Percentiles rank a stretch among this genome's conserved stretches.
Conservation (phyloP, 37 sponge, comb jelly and placozoan species). For the Aplysina aerophoba region DNA sequence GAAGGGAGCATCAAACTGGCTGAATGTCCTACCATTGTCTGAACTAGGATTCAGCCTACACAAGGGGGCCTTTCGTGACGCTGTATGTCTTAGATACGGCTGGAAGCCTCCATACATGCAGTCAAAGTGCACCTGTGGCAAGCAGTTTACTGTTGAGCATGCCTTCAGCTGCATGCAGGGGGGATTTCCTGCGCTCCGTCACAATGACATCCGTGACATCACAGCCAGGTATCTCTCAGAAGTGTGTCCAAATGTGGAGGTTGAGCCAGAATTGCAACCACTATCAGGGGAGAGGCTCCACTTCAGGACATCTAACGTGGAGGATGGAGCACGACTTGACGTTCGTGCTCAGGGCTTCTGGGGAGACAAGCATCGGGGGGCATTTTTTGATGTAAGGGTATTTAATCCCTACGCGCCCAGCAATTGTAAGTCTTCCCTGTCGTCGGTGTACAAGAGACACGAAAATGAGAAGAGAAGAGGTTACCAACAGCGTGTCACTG, state of each 20-base stretch:
- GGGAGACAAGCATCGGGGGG: not conserved
- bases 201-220: slow-evolving; percentile 12
- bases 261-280: slow-evolving; percentile 9
- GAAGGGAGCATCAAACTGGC: slow-evolving; percentile 14
- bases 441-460: not conserved
- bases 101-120: not conserved
- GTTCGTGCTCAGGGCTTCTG: not conserved
- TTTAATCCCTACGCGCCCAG: slow-evolving; percentile 10
- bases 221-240: slow-evolving; percentile 11
- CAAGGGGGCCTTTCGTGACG: no score
- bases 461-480: slow-evolving; percentile 1
- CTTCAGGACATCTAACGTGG: not conserved
- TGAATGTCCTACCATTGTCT: not conserved
- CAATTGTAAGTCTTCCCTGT: not conserved
- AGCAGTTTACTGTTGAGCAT: not conserved
- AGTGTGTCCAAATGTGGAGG: slow-evolving; percentile 12
- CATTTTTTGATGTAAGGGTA: slow-evolving; percentile 24
- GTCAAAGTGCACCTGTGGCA: slow-evolving; percentile 1
- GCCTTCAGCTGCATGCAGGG: slow-evolving; percentile 18
- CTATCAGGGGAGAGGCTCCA: slow-evolving; percentile 7
- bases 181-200: not conserved
- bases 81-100: slow-evolving; percentile 24
- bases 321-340: not conserved
- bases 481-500: not conserved
- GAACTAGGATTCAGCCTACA: not conserved